Base-by-base conservation (phyloP, 2,113 vertebrate genomes). In the Tretioscincus oriximinensis region DNA sequence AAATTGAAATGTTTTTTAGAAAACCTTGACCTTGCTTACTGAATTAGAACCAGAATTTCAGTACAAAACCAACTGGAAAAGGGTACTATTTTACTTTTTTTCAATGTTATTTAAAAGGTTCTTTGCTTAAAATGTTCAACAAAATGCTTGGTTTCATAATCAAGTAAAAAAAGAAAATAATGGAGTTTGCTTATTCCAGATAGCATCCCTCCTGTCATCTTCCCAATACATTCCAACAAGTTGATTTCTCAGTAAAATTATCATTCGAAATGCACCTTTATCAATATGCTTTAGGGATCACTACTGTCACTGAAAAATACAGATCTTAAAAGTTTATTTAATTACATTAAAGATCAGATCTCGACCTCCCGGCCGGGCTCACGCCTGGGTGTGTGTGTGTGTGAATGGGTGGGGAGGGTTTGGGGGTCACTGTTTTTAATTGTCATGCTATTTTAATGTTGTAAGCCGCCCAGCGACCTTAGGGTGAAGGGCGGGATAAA, bases 301-400 rank as follows among this genome's bases (percentile, higher is more conserved):
- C 49, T 65, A 77, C 26, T 41, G 77, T 35, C 10, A 81, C 22
- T 90, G 82, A 63, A 86, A 87, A 87, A 81, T 79, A 58, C 82
- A 4, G 24, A 28, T 29, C 7, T 67, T 1, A 66, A 12, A 83
- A 66, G 14, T 75, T 82, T 85, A 82, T 47, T 5, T 67, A 66
- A 26, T 85, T 88, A 67, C 85, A 64, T 77, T 1, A n/a, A 0
- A 70, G 76, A 75, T 51, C 74, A 28, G 18, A 73, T 76, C 77
- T 67, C 69, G 82, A 68, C 80, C 77, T 58, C n/a, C n/a, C n/a
- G n/a, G n/a, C n/a, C n/a, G n/a, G n/a, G n/a, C n/a, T n/a, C n/a
- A n/a, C n/a, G n/a, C n/a, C n/a, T n/a, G n/a, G n/a, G n/a, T n/a
- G n/a, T n/a, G n/a, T n/a, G n/a, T n/a, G n/a, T n/a, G n/a, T n/a